Conservation (phyloP, 2,797 vertebrate genomes). For the Cirrhinus mrigala region DNA sequence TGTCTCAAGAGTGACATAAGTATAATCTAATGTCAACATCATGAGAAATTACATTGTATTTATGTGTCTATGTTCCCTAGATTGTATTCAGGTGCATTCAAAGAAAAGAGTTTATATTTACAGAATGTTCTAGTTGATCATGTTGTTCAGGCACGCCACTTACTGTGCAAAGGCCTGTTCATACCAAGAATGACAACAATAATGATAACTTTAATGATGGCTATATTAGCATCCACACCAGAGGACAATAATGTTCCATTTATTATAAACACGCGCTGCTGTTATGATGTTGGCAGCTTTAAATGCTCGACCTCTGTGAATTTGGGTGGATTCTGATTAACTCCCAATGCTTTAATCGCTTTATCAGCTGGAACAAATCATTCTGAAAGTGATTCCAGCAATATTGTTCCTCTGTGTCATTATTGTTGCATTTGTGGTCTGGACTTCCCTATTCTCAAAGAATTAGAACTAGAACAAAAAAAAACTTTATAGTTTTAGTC, state of each 20-base stretch:
- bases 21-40: conserved; percentile 18
- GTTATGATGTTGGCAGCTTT: background rate
- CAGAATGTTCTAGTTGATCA: background rate
- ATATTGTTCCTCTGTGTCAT: background rate
- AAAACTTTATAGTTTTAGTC: background rate
- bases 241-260: fast-evolving
- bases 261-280: background rate
- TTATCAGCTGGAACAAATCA: background rate
- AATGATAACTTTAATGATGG: background rate
- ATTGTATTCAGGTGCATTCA: background rate
- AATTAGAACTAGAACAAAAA: no score
- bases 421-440: background rate
- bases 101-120: background rate
- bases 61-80: background rate
- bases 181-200: background rate
- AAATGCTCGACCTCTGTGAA: background rate
- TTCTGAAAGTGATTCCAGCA: background rate
- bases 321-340: background rate
- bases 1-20: background rate
- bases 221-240: background rate
- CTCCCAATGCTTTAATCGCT: background rate
- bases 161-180: background rate
- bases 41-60: conserved; percentile 12
- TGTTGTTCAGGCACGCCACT: background rate
- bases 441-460: background rate